Percentiles rank a stretch among this genome's conserved stretches.
These are phyloP conservation scores for Chunga burmeisteri DNA, from an alignment of 2,113 vertebrate species.

Conservation along the genomic window DNA sequence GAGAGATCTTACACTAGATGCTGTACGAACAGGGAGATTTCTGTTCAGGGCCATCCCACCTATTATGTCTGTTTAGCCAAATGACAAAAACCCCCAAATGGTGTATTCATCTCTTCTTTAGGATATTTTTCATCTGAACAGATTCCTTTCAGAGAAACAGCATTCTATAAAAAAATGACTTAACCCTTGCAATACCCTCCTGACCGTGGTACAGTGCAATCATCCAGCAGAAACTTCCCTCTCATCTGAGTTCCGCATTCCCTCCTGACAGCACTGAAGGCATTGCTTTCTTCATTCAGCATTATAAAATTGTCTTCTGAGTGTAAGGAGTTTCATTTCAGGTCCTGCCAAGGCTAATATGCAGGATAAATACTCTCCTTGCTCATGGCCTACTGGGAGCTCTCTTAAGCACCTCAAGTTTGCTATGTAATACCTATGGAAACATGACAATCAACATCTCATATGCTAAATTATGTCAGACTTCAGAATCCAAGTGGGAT, in stretches of 20 bases:
- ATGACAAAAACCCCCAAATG: fast-evolving
- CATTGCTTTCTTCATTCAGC: not conserved
- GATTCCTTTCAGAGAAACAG: not conserved
- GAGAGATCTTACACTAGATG: not conserved
- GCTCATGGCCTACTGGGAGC: not conserved
- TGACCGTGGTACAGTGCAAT: not conserved
- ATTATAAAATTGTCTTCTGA: not conserved
- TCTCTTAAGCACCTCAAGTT: not conserved
- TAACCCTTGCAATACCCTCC: not conserved
- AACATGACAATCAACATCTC: not conserved
- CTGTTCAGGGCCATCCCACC: not conserved
- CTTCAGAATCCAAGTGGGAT: not conserved
- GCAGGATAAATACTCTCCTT: not conserved
- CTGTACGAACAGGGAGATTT: not conserved
- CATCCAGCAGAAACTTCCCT: not conserved
- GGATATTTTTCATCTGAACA: not conserved
- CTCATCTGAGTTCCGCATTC: not conserved
- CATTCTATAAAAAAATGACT: not conserved
- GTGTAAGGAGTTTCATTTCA: not conserved
- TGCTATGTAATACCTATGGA: not conserved
- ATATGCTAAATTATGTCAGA: not conserved
- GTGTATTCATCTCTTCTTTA: not conserved
- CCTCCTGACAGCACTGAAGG: not conserved
- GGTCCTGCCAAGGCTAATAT: not conserved
- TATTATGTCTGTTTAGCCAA: too few species aligned